Evolutionary conservation across 2,888 invertebrate genomes (phyloP).

Genomic region (Notocelia uddmanniana): DNA sequence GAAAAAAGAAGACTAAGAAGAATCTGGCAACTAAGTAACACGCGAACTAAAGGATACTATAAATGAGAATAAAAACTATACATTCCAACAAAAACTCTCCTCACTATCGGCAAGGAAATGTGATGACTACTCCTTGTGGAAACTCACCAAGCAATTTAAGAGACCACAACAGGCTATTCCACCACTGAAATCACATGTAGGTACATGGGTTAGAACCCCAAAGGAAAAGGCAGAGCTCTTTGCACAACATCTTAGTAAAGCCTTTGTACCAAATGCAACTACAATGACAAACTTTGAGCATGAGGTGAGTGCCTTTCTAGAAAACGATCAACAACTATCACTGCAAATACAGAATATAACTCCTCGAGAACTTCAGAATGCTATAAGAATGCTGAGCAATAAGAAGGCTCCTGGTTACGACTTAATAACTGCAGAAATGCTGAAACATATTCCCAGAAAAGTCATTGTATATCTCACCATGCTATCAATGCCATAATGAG

Average conservation of each 20-base stretch:
- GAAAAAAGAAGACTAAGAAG: not conserved
- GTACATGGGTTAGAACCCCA: not conserved
- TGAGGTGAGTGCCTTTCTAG: too few species aligned
- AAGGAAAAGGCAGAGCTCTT: not conserved
- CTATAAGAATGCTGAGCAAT: too few species aligned
- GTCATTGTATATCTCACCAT: too few species aligned
- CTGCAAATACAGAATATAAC: not conserved
- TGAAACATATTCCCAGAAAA: too few species aligned
- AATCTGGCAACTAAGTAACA: not conserved
- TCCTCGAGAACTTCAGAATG: too few species aligned
- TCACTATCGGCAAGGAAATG: constrained; percentile 1
- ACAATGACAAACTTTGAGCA: too few species aligned
- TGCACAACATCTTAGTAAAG: not conserved
- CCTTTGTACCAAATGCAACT: not conserved
- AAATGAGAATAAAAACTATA: not conserved
- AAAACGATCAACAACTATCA: not conserved
- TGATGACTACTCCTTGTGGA: not conserved
- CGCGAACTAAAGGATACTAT: not conserved
- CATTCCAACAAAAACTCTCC: not conserved
- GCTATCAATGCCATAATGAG: not conserved
- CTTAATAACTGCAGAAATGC: too few species aligned
- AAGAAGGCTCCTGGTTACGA: too few species aligned
- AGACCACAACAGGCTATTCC: not conserved
- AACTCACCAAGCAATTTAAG: not conserved
- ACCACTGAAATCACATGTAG: not conserved